Evolutionary conservation across 2,888 invertebrate species (phyloP).

Genomic region (Neoscelio sp.): DNA sequence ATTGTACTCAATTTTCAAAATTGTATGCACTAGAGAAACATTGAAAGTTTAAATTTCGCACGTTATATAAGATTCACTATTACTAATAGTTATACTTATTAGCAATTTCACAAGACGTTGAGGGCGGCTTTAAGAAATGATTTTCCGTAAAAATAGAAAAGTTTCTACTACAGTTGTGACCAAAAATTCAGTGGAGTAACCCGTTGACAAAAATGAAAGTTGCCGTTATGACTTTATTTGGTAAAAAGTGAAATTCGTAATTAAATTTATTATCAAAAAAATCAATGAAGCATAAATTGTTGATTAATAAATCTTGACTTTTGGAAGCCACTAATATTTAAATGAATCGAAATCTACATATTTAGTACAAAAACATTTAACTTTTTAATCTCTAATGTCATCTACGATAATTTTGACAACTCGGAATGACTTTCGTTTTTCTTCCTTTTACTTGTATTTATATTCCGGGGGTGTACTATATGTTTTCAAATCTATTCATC

Average conservation of each 20-base stretch:
- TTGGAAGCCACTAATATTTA: background rate
- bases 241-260: background rate
- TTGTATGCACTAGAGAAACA: no score
- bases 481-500: constrained; percentile 29
- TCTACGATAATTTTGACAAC: constrained; percentile 30
- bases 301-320: constrained; percentile 27
- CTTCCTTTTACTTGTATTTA: constrained; percentile 25
- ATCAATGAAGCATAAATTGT: background rate
- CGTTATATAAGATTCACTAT: no score
- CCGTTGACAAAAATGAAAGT: constrained; percentile 23
- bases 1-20: no score
- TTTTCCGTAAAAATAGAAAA: no score
- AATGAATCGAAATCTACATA: no score
- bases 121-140: no score
- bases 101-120: no score
- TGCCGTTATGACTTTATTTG: background rate
- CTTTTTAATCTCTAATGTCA: constrained; percentile 22
- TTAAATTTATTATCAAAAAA: constrained; percentile 2
- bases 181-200: no score
- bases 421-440: constrained; percentile 20
- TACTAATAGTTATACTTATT: no score
- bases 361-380: no score
- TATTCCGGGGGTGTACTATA: constrained; percentile 21
- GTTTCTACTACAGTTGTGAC: no score
- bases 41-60: no score